Percentiles rank a stretch among this genome's conserved stretches.
phyloP scores from a whole-genome alignment of 2,797 vertebrate species.

The Eulemur rubriventer region DNA sequence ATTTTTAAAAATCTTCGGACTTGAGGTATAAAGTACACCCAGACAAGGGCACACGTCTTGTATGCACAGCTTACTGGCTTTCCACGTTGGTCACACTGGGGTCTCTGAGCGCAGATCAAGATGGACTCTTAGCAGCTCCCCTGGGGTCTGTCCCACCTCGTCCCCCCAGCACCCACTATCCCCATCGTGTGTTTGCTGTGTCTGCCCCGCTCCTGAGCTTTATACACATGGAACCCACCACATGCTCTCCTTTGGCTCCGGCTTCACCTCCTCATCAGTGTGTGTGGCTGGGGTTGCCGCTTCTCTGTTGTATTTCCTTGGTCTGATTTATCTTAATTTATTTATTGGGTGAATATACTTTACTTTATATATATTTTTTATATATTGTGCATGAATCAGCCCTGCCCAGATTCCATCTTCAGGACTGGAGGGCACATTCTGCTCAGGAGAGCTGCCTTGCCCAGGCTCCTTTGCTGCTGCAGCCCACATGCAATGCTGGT shows the following conservation, averaged over 20 bases:
- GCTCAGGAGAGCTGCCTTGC: not conserved
- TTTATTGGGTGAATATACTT: not conserved
- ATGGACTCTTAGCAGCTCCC: not conserved
- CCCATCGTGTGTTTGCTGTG: no score
- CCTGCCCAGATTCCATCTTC: no score
- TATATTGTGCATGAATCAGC: not conserved
- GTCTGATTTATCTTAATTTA: not conserved
- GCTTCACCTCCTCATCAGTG: not conserved
- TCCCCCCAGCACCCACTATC: not conserved
- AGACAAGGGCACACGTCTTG: not conserved
- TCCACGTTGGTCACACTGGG: not conserved
- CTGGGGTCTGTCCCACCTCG: not conserved
- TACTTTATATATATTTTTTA: no score
- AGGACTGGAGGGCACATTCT: not conserved
- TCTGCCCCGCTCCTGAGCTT: not conserved
- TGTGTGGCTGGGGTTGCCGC: not conserved
- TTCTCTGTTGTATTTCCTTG: not conserved
- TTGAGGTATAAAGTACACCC: not conserved
- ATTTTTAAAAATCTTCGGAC: not conserved
- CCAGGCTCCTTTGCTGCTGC: not conserved
- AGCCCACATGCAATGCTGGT: fast-evolving
- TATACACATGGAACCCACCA: not conserved
- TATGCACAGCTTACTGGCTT: not conserved
- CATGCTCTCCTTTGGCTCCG: not conserved
- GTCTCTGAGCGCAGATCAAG: not conserved